Conservation (phyloP, 2,113 vertebrate genomes). For the Chiloscyllium plagiosum region DNA sequence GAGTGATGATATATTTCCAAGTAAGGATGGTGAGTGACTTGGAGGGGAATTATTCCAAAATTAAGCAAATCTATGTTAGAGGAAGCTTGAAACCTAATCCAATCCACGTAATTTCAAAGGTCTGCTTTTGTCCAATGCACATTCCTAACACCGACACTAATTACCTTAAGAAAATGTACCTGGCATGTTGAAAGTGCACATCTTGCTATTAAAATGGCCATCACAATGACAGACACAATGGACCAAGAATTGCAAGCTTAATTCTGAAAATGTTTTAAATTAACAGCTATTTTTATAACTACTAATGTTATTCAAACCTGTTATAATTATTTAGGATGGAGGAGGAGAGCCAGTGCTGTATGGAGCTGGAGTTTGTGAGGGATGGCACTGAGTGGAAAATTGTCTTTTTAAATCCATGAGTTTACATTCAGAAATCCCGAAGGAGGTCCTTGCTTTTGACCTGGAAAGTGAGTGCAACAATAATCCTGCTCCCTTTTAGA, state of each 20-base stretch:
- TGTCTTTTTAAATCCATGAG: neutral
- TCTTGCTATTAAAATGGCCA: neutral
- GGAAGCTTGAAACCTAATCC: neutral
- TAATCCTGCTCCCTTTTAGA: neutral
- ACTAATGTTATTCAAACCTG: neutral
- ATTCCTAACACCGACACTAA: neutral
- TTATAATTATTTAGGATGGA: neutral
- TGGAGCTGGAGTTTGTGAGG: neutral
- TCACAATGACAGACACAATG: neutral
- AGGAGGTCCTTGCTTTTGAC: conserved; percentile 13
- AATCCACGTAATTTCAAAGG: neutral
- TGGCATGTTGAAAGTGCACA: neutral
- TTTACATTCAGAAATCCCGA: neutral
- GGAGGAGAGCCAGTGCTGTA: neutral
- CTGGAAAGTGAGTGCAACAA: neutral
- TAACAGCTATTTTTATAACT: neutral
- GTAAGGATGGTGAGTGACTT: neutral
- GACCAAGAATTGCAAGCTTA: neutral
- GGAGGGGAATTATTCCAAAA: neutral
- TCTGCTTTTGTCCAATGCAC: neutral
- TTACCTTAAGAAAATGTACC: neutral
- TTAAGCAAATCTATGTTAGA: neutral
- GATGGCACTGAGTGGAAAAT: neutral
- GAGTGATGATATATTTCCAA: neutral
- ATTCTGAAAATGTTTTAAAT: neutral